Conservation (phyloP, 2,797 vertebrate species). For the Forpus xanthops region DNA sequence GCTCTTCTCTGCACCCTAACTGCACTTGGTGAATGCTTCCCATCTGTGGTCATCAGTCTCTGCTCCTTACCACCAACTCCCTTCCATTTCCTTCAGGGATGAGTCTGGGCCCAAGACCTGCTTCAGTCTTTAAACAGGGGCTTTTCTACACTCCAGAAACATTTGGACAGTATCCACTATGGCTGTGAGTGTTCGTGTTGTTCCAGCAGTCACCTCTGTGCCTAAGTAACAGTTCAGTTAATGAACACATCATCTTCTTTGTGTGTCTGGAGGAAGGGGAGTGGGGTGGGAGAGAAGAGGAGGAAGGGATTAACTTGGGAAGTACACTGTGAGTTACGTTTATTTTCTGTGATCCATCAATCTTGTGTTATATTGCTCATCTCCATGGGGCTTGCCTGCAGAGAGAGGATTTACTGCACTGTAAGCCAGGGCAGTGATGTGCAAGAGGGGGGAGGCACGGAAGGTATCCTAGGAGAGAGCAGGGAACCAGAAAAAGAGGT, state of each 20-base stretch:
- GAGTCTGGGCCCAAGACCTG: background rate
- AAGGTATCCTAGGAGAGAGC: slow-evolving; percentile 34
- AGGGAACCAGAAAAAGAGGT: background rate
- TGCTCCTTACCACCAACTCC: background rate
- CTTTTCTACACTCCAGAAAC: background rate
- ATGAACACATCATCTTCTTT: background rate
- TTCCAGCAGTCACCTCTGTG: background rate
- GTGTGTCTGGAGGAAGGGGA: background rate
- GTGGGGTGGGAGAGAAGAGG: background rate
- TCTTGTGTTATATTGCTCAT: background rate
- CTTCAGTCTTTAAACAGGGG: background rate
- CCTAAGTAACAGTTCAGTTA: background rate
- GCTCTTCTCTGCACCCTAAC: background rate
- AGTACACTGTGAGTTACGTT: background rate
- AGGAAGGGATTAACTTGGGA: background rate
- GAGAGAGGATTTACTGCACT: slow-evolving; percentile 33
- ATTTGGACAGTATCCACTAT: background rate
- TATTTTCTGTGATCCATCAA: background rate
- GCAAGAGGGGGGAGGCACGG: background rate
- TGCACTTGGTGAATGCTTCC: background rate
- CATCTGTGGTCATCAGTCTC: background rate
- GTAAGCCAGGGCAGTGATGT: background rate
- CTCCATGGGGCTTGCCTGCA: background rate
- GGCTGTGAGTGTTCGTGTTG: background rate
- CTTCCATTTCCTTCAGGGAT: background rate